Base-by-base conservation (phyloP, 1,140 invertebrate genomes). In the Pygmarrhopalites habei region DNA sequence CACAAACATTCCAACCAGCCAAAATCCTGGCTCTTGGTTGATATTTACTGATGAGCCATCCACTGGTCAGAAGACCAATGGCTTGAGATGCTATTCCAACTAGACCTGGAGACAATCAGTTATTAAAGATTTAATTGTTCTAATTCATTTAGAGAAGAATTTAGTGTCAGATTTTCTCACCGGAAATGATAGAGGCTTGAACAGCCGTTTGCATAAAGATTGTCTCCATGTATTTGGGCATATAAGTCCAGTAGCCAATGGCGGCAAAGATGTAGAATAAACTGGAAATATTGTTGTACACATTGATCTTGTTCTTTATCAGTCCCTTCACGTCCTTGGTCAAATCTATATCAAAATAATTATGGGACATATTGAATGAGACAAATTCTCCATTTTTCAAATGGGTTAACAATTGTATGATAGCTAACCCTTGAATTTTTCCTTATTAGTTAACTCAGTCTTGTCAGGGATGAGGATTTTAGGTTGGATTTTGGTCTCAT, bases 191-290 rank as follows among this genome's bases (percentile, higher is more conserved):
- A 28, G 82, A 83, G 1, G 86, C 85, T 0, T 80, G 79, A 0
- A 84, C 83, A 1, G 86, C 84, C 15, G 86, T 85, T 68, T 86
- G 83, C 64, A 83, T 80, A 71, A 86, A 88, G 72, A 87, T 85
- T 0, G 82, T 83, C 74, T 88, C 86, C 56, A 88, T 85, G 62
- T 87, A 88, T 72, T 88, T 88, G 0, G 86, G 86, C 74, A 86
- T 80, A 68, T 86, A 88, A 7, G 86, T 85, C 81, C 83, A 86
- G 68, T 86, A 87, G 0, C 86, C 85, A 74, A 84, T 82, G 67
- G 84, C 85, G 0, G 85, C 85, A 66, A 88, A 80, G 15, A 86
- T 79, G 71, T 86, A 86, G 69, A 86, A 86, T 1, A 86, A 80
- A 0, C 81, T 79, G 1, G 84, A 81, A 0, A 86, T 73, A 60